Base-by-base conservation (phyloP, 2,888 invertebrate genomes). In the Parnassius apollo region DNA sequence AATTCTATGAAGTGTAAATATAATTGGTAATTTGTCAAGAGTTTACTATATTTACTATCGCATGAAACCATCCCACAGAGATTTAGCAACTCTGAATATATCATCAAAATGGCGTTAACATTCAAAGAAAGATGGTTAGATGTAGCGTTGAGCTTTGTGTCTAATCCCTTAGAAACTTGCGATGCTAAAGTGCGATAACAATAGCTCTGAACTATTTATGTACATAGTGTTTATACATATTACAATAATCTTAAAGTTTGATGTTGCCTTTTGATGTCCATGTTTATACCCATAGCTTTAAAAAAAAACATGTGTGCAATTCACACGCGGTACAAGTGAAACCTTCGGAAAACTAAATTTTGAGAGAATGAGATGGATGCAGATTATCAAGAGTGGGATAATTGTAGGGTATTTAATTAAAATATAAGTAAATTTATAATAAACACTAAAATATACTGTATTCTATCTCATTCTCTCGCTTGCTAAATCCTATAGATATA, bases 131-230 rank as follows among this genome's bases (percentile, higher is more conserved):
- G 73, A 75, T 75, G 73, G 70, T 65, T 62, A 58, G 62, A 68
- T 64, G 70, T 75, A 70, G 69, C 71, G 67, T 69, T 68, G 69
- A 50, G 65, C 69, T 62, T 78, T 78, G 77, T 67, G 66, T 61
- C 59, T 68, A 75, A 76, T 74, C 75, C 72, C 71, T 75, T 77
- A 69, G 71, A 70, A 69, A 73, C 71, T 73, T 68, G 69, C 42
- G 46, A 46, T 69, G 57, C 68, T 66, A 68, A 69, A 67, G 54
- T 57, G 58, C 57, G 65, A 69, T 68, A 69, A 76, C 71, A 73
- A 74, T 68, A 57, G 61, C 52, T 51, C 46, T 64, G 60, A 68
- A 67, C 63, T 68, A 70, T 73, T 71, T 71, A 70, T 73, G 45
- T 42, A 56, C 18, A 54, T 54, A 59, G 62, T 66, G 44, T 55